Base-by-base conservation (phyloP, 2,113 vertebrate genomes). In the Rissa tridactyla region DNA sequence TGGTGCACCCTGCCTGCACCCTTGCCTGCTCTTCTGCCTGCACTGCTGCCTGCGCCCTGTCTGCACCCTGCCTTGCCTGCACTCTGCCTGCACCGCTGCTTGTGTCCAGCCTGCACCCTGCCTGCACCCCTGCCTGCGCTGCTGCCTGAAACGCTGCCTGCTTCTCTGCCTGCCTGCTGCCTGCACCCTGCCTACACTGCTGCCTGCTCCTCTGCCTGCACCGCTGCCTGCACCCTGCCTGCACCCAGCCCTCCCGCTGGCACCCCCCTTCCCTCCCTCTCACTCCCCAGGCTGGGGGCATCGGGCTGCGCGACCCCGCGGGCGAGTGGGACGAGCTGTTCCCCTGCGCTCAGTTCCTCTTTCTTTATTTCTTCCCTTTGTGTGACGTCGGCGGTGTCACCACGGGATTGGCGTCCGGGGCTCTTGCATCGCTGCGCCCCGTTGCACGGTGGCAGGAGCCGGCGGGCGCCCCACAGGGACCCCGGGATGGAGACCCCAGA, bases 361-460 rank as follows among this genome's bases (percentile, higher is more conserved):
- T 93, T 88, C 78, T 61, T 79, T 25, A 55, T 70, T 88, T 85
- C 90, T 95, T 77, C 90, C 92, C 88, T 93, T 93, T 92, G 92
- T 89, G 92, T 94, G 90, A 91, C 90, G 94, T 93, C 49, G 92
- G n/a, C 40, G 85, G 88, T 93, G 81, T 95, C 96, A 86, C 94
- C 23, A 6, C 44, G 54, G 94, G 81, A 60, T 92, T 51, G 21
- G 84, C 15, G 32, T 36, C 4, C 38, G n/a, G 38, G 3, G 38
- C 84, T 44, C 87, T n/a, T 4, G 46, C 86, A 7, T 21, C 32
- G 61, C 87, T 38, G 73, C 80, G 15, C 86, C 40, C 42, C 20
- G n/a, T 10, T 12, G 68, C n/a, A 21, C 22, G 40, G 32, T 42
- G 66, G 60, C 80, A 27, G 47, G 75, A 85, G 64, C 29, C 42